These are phyloP conservation scores for Rhodeus uyekii DNA, from an alignment of 2,797 vertebrate genomes.

Conservation along the genomic window DNA sequence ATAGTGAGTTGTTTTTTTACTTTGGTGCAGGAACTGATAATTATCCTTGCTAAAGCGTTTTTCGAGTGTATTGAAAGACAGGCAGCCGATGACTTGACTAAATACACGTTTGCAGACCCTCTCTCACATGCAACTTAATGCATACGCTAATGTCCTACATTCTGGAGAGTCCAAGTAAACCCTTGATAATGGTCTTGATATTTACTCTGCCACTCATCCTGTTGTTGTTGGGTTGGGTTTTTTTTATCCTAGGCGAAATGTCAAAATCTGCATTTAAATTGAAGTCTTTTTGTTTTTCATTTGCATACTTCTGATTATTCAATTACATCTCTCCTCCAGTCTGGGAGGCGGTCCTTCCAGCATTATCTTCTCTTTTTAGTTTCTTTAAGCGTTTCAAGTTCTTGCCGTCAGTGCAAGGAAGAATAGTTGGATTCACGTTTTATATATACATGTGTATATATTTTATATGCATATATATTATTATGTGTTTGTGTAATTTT, in stretches of 20 bases:
- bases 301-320: slow-evolving; percentile 75
- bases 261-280: slow-evolving; percentile 81
- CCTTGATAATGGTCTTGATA: slow-evolving; percentile 38
- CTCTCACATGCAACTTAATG: neutral
- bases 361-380: neutral
- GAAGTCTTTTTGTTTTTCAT: slow-evolving; percentile 65
- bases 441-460: neutral
- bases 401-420: neutral
- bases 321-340: slow-evolving; percentile 61
- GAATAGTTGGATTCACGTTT: neutral
- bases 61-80: neutral
- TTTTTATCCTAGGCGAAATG: slow-evolving; percentile 65
- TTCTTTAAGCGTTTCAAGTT: neutral
- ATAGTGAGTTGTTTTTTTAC: neutral
- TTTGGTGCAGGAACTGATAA: neutral
- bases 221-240: slow-evolving; percentile 39
- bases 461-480: neutral
- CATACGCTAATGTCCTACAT: neutral
- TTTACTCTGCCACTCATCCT: slow-evolving; percentile 31
- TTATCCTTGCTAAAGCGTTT: neutral
- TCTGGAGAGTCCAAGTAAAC: slow-evolving; percentile 4
- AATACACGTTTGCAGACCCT: neutral
- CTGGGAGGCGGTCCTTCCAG: slow-evolving; percentile 45
- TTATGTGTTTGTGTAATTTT: neutral
- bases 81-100: neutral